Evolutionary conservation across 2,113 vertebrate species (phyloP).

Genomic region (Oryctolagus cuniculus): DNA sequence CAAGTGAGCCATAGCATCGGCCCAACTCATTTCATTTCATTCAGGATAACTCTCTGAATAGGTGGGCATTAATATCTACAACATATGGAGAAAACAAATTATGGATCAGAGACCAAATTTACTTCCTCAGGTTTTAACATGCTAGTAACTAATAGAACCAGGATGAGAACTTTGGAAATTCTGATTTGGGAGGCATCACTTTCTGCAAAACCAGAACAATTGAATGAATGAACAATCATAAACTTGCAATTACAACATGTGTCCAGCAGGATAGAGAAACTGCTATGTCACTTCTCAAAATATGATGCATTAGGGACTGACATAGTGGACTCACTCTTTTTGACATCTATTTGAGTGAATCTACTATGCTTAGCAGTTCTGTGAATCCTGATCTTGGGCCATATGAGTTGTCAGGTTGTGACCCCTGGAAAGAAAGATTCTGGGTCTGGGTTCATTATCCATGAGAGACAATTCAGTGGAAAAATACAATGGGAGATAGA

Average conservation of each 20-base stretch:
- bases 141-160: neutral
- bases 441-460: neutral
- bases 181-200: neutral
- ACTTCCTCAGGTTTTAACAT: neutral
- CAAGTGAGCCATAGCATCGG: no score
- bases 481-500: neutral
- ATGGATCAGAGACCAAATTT: neutral
- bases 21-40: no score
- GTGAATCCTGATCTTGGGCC: neutral
- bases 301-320: neutral
- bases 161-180: neutral
- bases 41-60: neutral
- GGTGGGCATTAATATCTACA: neutral
- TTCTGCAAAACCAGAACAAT: neutral
- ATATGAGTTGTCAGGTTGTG: neutral
- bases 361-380: neutral
- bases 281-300: neutral
- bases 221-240: neutral
- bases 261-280: neutral
- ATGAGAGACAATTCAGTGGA: neutral
- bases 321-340: neutral
- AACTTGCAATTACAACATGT: neutral
- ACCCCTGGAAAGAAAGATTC: neutral
- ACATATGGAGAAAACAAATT: neutral
- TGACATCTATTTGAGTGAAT: neutral